These are phyloP conservation scores for Gallinago solitaria DNA, from an alignment of 2,797 vertebrate genomes.

Conservation along the genomic window DNA sequence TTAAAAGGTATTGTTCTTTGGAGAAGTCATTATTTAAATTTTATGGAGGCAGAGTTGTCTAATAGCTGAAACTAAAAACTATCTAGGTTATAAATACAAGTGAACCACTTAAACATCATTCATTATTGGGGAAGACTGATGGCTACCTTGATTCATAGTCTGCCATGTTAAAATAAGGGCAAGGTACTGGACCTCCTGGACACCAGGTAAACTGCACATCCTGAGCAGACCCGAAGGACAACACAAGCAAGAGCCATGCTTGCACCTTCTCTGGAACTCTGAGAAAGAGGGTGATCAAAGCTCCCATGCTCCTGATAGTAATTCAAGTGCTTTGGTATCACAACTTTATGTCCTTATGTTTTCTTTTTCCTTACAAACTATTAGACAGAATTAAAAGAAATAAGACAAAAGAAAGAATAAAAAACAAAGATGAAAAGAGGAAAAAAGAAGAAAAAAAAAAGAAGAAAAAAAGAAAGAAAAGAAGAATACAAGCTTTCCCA, in stretches of 20 bases:
- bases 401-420: neutral
- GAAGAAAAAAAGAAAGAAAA: neutral
- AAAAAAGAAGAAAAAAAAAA: neutral
- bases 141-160: neutral
- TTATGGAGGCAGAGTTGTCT: neutral
- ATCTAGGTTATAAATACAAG: neutral
- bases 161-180: neutral
- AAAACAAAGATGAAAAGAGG: neutral
- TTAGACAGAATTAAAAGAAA: neutral
- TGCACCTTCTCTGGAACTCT: neutral
- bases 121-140: neutral
- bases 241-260: neutral
- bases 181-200: neutral
- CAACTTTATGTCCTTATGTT: neutral
- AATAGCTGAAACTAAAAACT: neutral
- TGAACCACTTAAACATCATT: neutral
- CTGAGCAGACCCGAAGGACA: neutral
- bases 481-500: neutral
- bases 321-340: neutral
- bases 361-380: neutral
- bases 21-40: slow-evolving; percentile 4
- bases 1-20: neutral
- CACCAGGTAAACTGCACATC: neutral
- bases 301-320: neutral
- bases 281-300: neutral